Conservation (phyloP, 2,888 invertebrate genomes). For the Gastracanthus pulcherrimus region DNA sequence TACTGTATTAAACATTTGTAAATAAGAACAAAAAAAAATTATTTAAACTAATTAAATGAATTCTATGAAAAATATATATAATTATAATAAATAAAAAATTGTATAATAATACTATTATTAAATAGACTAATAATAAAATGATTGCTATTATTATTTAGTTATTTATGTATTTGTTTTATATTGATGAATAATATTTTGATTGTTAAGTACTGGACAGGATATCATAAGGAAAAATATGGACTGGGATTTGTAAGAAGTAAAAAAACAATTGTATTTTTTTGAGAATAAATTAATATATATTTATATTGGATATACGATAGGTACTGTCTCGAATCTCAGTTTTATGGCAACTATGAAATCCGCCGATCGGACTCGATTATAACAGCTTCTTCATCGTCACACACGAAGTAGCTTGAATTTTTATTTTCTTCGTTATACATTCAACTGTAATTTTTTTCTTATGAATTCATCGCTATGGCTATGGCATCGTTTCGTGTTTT, state of each 20-base stretch:
- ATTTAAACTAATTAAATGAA: too few relatives aligned
- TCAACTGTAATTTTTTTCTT: conserved; percentile 50
- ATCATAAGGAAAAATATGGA: background rate
- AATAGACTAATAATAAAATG: background rate
- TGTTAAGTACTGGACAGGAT: too few relatives aligned
- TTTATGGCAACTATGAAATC: conserved; percentile 67
- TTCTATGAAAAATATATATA: too few relatives aligned
- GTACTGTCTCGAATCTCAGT: conserved; percentile 73
- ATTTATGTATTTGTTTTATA: background rate
- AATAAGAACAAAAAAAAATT: too few relatives aligned
- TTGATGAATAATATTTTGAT: background rate
- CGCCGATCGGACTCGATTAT: conserved; percentile 57
- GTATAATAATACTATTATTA: too few relatives aligned
- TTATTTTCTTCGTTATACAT: conserved; percentile 55
- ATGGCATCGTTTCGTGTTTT: conserved; percentile 56
- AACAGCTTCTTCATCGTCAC: conserved; percentile 61
- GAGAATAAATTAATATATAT: conserved; percentile 78
- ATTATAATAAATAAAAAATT: too few relatives aligned
- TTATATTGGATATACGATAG: conserved; percentile 76
- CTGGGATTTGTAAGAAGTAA: background rate
- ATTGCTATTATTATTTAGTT: background rate
- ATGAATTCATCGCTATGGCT: conserved; percentile 52
- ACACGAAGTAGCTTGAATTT: conserved; percentile 46
- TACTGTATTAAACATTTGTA: too few relatives aligned
- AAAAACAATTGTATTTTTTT: conserved; percentile 63